A percentile compares a stretch with the other conserved stretches of the same genome.
Conservation (phyloP, 2,113 vertebrate species). For the Hucho hucho region DNA sequence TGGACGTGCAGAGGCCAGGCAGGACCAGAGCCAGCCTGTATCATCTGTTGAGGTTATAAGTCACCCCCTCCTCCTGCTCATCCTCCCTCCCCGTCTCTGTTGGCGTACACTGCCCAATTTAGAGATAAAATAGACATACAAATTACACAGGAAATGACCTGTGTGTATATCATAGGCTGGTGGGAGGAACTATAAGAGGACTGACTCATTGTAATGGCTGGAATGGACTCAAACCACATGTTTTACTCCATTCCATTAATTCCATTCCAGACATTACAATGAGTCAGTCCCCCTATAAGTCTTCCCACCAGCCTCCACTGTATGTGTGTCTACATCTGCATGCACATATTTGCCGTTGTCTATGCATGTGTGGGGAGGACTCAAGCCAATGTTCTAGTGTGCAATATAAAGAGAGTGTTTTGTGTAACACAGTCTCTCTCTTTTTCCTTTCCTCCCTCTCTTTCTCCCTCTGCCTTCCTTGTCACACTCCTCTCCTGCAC, state of each 20-base stretch:
- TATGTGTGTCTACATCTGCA: background rate
- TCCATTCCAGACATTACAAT: no score
- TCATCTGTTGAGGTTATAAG: background rate
- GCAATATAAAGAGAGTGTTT: conserved; percentile 38
- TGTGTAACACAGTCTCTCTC: conserved; percentile 38
- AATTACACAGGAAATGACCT: background rate
- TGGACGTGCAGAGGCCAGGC: background rate
- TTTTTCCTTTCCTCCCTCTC: conserved; percentile 1
- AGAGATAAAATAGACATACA: background rate
- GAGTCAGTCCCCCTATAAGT: no score
- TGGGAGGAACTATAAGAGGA: no score
- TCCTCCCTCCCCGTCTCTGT: background rate
- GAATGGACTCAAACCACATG: no score
- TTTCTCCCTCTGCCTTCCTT: conserved; percentile 5
- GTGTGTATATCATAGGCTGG: background rate
- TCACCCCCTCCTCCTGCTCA: background rate
- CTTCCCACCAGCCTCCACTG: no score
- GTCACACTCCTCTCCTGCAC: conserved; percentile 20
- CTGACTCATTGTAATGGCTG: no score
- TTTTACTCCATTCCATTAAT: no score
- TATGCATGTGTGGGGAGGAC: background rate
- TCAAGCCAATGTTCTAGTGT: conserved; percentile 32
- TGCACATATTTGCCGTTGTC: background rate
- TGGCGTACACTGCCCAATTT: background rate
- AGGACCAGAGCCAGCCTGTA: background rate